Evolutionary conservation across 2,888 invertebrate genomes (phyloP), one percentile per base, ranked within the genome.

Genomic region (Drosophila mayaguana): DNA sequence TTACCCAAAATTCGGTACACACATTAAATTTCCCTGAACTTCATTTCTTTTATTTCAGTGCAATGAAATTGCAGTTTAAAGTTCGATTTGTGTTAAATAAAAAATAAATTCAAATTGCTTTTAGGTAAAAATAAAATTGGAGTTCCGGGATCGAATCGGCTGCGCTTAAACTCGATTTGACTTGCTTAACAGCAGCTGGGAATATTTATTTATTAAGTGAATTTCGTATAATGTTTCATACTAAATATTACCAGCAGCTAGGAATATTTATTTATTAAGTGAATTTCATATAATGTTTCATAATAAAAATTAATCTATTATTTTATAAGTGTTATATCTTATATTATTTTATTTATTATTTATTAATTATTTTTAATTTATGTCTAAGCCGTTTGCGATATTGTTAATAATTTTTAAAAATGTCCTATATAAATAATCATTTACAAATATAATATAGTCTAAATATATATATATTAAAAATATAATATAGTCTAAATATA

Each of bases 111-210:
- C 20, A 22, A 22, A 36, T 53, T 20, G 36, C 22, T 53, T 53
- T 36, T 34, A 22, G 22, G 1, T 36, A 22, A 25, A 38, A 25
- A 22, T 36, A 1, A 38, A 38, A 54, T 40, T 22, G 25, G 12
- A 28, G 18, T 54, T 54, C 54, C 54, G 54, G 54, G 40, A 12
- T 54, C 12, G 54, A 25, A 25, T 40, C 40, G 25, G 54, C 28
- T 28, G 16, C 54, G 25, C 54, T 54, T 40, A 18, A 40, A 22
- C 40, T 28, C 40, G 40, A 54, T 54, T 54, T 40, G 54, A 18
- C 28, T 40, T n/a, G 40, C 54, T 28, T n/a, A 18, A 11, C 34
- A 40, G 54, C 54, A 54, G 25, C 38, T n/a, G 25, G 12, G 2
- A 40, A 54, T 28, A 12, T 12, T 6, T 36, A 22, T 38, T 38